Evolutionary conservation across 2,113 vertebrate species (phyloP).

Genomic region (Ochotona curzoniae): DNA sequence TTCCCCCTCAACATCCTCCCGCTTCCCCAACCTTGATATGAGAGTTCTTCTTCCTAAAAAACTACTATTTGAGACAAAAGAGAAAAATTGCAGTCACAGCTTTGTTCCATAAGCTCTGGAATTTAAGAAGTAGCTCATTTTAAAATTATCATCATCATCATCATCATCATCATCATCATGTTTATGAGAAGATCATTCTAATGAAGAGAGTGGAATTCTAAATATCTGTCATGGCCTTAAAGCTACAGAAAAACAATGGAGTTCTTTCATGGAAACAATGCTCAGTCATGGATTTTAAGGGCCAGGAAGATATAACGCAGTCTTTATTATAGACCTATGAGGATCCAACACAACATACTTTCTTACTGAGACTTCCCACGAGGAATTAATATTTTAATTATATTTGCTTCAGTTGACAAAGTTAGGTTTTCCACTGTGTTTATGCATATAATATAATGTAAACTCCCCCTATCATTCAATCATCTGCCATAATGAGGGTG

Average conservation of each 20-base stretch:
- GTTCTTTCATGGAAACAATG: background rate
- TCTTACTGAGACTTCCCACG: background rate
- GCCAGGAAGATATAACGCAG: background rate
- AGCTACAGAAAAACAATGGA: background rate
- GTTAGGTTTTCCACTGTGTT: background rate
- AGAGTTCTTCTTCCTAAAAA: background rate
- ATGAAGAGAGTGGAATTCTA: background rate
- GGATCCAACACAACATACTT: background rate
- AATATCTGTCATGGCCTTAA: background rate
- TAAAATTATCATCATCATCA: too few relatives aligned
- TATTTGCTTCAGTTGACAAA: background rate
- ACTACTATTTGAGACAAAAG: background rate
- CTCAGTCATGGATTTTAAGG: background rate
- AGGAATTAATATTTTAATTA: conserved; percentile 23
- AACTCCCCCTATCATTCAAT: background rate
- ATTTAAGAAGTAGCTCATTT: background rate
- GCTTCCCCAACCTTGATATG: background rate
- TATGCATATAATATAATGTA: background rate
- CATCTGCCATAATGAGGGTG: background rate
- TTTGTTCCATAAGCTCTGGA: background rate
- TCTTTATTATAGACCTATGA: background rate
- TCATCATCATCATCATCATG: background rate
- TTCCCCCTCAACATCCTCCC: too few relatives aligned
- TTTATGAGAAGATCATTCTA: conserved; percentile 13
- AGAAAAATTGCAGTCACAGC: background rate